These are phyloP conservation scores for Eretmochelys imbricata DNA, from an alignment of 2,113 vertebrate species.

Conservation along the genomic window DNA sequence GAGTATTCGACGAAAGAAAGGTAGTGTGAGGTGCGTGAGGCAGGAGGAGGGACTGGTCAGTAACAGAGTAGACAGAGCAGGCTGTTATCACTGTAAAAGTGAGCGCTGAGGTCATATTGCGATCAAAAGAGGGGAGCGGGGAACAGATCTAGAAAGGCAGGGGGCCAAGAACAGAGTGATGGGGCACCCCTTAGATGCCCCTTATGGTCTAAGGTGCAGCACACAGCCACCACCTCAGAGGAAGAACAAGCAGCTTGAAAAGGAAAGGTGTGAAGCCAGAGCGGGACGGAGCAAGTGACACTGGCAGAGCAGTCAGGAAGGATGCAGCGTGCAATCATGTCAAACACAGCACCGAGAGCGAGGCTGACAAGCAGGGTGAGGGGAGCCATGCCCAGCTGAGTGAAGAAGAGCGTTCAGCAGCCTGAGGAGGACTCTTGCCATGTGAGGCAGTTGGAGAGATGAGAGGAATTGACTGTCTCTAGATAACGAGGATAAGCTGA, in stretches of 20 bases:
- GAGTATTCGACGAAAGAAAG: not conserved
- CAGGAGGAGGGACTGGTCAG: not conserved
- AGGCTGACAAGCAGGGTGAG: no score
- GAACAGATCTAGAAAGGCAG: not conserved
- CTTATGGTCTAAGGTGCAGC: not conserved
- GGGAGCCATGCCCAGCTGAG: no score
- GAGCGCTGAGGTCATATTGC: not conserved
- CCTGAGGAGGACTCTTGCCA: no score
- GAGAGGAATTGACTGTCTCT: not conserved
- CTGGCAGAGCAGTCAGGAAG: not conserved
- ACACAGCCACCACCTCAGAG: not conserved
- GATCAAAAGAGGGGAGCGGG: not conserved
- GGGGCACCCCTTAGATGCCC: not conserved
- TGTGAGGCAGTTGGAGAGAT: not conserved
- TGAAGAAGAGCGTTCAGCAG: no score
- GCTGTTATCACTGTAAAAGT: not conserved
- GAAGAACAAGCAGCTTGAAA: not conserved
- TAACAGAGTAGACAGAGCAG: not conserved
- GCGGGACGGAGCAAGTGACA: not conserved
- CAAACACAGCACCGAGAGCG: no score
- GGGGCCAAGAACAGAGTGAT: not conserved
- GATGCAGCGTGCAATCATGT: no score
- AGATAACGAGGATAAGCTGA: not conserved
- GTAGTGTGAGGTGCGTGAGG: not conserved
- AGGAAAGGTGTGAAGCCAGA: not conserved